Conservation (phyloP, 23 tunicate genomes). For the Trididemnum clinides region DNA sequence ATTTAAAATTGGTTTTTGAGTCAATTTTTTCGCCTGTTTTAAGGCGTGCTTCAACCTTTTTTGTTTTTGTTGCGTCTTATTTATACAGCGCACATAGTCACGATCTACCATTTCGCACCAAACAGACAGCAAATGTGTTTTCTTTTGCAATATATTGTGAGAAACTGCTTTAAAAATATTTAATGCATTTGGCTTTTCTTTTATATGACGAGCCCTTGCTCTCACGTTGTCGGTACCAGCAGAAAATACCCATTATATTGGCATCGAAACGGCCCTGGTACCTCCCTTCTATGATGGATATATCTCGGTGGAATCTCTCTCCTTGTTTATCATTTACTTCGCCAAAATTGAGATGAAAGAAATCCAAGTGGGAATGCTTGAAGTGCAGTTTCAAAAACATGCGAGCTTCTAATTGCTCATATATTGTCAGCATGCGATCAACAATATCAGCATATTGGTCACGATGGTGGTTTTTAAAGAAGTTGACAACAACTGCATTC, state of each 20-base stretch:
- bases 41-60: background rate
- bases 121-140: background rate
- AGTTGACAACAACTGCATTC: constrained; percentile 12
- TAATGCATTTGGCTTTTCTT: constrained; percentile 16
- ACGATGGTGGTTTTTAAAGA: constrained; percentile 11
- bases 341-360: constrained; percentile 22
- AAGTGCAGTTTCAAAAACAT: constrained; percentile 17
- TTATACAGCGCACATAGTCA: constrained; percentile 11
- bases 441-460: constrained; percentile 6
- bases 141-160: background rate
- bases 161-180: constrained; percentile 6
- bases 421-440: constrained; percentile 20
- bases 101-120: constrained; percentile 28
- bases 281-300: constrained; percentile 13
- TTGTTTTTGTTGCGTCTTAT: background rate
- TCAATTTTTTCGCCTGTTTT: too few species aligned
- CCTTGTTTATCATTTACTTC: constrained; percentile 29
- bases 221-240: too few species aligned
- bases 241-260: constrained; percentile 33
- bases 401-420: constrained; percentile 7
- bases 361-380: constrained; percentile 29
- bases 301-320: constrained; percentile 18
- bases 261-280: constrained; percentile 37
- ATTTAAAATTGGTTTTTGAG: too few species aligned
- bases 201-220: constrained; percentile 14